phyloP scores from a whole-genome alignment of 1,140 invertebrate genomes.

The Scaptomyza pallida region DNA sequence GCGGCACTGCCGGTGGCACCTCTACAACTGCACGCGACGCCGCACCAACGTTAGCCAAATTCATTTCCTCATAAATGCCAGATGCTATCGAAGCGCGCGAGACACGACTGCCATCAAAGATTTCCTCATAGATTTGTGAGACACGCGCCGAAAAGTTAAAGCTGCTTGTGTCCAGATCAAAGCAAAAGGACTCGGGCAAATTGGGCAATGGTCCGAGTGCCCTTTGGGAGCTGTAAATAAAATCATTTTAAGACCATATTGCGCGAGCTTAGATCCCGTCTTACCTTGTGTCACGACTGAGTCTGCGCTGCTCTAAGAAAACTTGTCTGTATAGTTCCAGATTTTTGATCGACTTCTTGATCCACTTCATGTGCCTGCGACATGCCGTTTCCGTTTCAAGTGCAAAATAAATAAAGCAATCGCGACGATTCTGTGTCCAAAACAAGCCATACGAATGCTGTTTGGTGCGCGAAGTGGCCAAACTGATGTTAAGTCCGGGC shows the following conservation, averaged over 20 bases:
- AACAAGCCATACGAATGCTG: slow-evolving; percentile 76
- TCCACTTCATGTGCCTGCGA: slow-evolving; percentile 81
- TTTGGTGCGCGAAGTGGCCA: slow-evolving; percentile 79
- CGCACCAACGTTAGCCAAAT: slow-evolving; percentile 48
- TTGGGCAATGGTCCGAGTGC: slow-evolving; percentile 68
- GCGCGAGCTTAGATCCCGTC: background rate
- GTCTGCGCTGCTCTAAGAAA: slow-evolving; percentile 70
- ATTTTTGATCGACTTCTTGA: slow-evolving; percentile 83
- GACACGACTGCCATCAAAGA: slow-evolving; percentile 72
- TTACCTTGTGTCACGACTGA: slow-evolving; percentile 61
- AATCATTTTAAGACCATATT: background rate
- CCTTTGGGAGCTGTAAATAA: slow-evolving; percentile 23
- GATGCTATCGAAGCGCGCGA: slow-evolving; percentile 78
- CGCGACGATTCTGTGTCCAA: slow-evolving; percentile 82
- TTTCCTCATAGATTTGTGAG: slow-evolving; percentile 83
- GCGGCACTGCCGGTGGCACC: slow-evolving; percentile 66
- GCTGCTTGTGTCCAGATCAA: slow-evolving; percentile 50
- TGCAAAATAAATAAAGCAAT: slow-evolving; percentile 81
- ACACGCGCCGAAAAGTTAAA: slow-evolving; percentile 65
- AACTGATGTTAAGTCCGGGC: slow-evolving; percentile 69
- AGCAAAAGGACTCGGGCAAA: slow-evolving; percentile 60
- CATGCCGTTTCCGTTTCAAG: slow-evolving; percentile 71
- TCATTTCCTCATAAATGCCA: slow-evolving; percentile 83
- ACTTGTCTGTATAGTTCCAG: slow-evolving; percentile 77
- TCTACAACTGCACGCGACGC: slow-evolving; percentile 33